Percentiles rank a stretch among this genome's conserved stretches.
phyloP scores from a whole-genome alignment of 2,113 vertebrate genomes.

The Colistium nudipinnis region DNA sequence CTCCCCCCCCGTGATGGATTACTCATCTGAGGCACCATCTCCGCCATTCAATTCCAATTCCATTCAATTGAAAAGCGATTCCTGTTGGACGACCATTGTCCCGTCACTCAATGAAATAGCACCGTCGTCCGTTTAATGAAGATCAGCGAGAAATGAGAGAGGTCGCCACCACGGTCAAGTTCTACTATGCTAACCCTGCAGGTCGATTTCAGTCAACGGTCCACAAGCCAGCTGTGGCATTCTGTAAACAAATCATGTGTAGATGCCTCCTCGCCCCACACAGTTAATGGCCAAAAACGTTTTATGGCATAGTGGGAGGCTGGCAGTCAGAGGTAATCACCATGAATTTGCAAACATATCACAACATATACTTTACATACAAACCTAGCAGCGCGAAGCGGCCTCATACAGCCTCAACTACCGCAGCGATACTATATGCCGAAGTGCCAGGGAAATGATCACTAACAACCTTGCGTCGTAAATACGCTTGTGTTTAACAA shows the following conservation, averaged over 20 bases:
- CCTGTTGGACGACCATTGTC: constrained; percentile 25
- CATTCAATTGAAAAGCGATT: constrained; percentile 42
- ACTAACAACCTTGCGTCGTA: constrained; percentile 61
- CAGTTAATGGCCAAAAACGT: constrained; percentile 46
- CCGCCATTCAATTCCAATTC: constrained; percentile 46
- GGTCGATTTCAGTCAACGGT: constrained; percentile 60
- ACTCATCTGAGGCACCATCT: constrained; percentile 10
- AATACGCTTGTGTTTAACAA: constrained; percentile 65
- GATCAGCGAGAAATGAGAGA: constrained; percentile 46
- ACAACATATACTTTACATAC: constrained; percentile 45
- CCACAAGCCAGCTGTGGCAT: constrained; percentile 42
- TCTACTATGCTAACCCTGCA: constrained; percentile 34
- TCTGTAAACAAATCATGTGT: constrained; percentile 62
- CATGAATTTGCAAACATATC: constrained; percentile 38
- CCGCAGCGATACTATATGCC: constrained; percentile 26
- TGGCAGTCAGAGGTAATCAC: constrained; percentile 50
- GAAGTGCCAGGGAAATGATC: constrained; percentile 53
- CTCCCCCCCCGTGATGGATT: constrained; percentile 34
- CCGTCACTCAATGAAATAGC: constrained; percentile 51
- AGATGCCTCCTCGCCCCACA: constrained; percentile 29
- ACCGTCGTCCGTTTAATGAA: constrained; percentile 19
- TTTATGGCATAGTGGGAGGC: constrained; percentile 40
- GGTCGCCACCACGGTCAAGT: constrained; percentile 34
- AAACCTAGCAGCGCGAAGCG: constrained; percentile 21
- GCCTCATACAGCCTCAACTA: constrained; percentile 12